Conservation (phyloP, 2,797 vertebrate genomes). For the Triplophysa bombifrons region DNA sequence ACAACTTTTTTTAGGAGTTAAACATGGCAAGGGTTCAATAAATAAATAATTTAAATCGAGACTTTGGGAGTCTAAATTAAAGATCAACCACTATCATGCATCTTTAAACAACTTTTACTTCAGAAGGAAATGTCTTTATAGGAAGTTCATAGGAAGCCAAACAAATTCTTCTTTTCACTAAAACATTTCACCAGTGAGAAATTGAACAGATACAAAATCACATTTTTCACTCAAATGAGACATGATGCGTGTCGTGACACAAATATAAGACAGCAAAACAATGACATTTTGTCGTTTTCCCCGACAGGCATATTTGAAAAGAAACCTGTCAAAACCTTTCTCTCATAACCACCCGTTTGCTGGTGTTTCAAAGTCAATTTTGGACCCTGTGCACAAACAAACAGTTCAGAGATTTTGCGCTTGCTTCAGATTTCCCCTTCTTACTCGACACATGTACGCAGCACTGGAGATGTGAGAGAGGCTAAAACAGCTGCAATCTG, state of each 20-base stretch:
- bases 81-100: background rate
- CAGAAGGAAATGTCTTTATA: background rate
- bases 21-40: too few relatives aligned
- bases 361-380: conserved; percentile 22
- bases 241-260: too few relatives aligned
- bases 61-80: background rate
- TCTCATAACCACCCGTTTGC: background rate
- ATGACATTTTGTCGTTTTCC: too few relatives aligned
- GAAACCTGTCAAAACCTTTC: too few relatives aligned
- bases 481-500: conserved; percentile 10
- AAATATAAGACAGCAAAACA: too few relatives aligned
- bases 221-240: too few relatives aligned
- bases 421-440: conserved; percentile 16
- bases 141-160: background rate
- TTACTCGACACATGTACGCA: conserved; percentile 13
- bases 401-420: conserved; percentile 41
- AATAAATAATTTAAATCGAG: background rate
- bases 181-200: background rate
- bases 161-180: too few relatives aligned
- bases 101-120: background rate
- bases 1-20: too few relatives aligned
- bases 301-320: background rate
- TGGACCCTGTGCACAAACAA: conserved; percentile 53
- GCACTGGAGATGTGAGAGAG: conserved; percentile 50
- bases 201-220: background rate